Base-by-base conservation (phyloP, 2,113 vertebrate species). In the Forbesichthys papilliferus region DNA sequence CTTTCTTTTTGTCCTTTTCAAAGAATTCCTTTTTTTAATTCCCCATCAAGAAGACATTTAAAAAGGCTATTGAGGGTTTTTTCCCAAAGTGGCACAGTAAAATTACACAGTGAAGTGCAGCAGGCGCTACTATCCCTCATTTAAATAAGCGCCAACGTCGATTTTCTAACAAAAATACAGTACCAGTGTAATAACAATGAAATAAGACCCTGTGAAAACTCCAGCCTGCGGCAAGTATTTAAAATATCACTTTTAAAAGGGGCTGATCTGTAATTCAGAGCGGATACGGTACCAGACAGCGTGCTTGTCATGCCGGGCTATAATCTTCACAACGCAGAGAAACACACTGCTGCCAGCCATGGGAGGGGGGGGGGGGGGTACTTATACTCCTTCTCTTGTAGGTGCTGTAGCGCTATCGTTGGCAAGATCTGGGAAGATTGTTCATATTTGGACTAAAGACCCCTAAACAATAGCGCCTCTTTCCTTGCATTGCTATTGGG, bases 251-350 rank as follows among this genome's bases (percentile, higher is more conserved):
- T 42, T 91, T 90, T 88, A 88, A 89, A 90, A 89, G 81, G 78
- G 78, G 83, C 88, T 88, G 87, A 90, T 91, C 89, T 90, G 89
- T 89, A 88, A 90, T 89, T 91, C 88, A 88, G 87, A 90, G 87
- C 83, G 87, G 89, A 91, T 91, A 73, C 84, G 87, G 83, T 88
- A 90, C 90, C 89, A 89, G 88, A 88, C 88, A 69, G 70, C 84
- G 84, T 78, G 83, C 89, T 90, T 90, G 89, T 91, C 88, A 84
- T 86, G 84, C 87, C 82, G 77, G 13, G 83, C 87, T 88, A 79
- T 91, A 90, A 91, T 89, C 89, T 90, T 75, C 82, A 77, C 64
- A 48, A 77, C 87, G 67, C 83, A 69, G 74, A 86, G 79, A 76
- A 88, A 87, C 84, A 89, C 87, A 72, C 68, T 86, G 87, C 88